Conservation (phyloP, 2,113 vertebrate genomes). For the Haemorhous mexicanus region DNA sequence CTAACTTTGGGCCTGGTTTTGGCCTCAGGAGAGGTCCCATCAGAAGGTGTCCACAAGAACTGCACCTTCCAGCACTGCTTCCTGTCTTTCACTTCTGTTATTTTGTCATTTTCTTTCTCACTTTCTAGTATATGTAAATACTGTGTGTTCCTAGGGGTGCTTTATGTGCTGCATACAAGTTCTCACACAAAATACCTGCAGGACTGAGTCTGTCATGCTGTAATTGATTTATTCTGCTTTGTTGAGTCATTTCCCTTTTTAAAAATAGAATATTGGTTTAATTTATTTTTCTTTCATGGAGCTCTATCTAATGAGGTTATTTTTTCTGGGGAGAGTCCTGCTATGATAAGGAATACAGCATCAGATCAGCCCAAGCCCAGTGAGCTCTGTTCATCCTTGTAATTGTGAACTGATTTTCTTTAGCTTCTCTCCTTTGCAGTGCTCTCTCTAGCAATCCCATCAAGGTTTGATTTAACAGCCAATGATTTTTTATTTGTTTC, state of each 20-base stretch:
- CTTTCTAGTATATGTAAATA: neutral
- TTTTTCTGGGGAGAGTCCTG: neutral
- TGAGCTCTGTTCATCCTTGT: neutral
- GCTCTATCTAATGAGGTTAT: neutral
- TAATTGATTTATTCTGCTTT: neutral
- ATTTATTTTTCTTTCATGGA: neutral
- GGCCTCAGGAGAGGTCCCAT: neutral
- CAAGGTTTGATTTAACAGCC: slow-evolving; percentile 7
- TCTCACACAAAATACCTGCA: neutral
- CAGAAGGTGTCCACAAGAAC: neutral
- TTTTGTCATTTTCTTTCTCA: neutral
- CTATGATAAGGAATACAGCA: neutral
- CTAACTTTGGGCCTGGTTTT: neutral
- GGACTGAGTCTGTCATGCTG: neutral
- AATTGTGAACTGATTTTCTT: neutral
- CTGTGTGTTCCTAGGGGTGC: neutral
- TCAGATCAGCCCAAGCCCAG: neutral
- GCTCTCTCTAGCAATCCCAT: neutral
- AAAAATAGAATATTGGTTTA: neutral
- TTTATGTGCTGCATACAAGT: neutral
- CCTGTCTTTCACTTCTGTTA: neutral
- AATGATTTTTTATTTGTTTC: slow-evolving; percentile 4
- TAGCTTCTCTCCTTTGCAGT: neutral
- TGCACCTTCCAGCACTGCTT: neutral
- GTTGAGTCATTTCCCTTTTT: neutral